Evolutionary conservation across 2,888 invertebrate species (phyloP), one percentile per base, ranked within the genome.

Genomic region (Chelonus formosanus): DNA sequence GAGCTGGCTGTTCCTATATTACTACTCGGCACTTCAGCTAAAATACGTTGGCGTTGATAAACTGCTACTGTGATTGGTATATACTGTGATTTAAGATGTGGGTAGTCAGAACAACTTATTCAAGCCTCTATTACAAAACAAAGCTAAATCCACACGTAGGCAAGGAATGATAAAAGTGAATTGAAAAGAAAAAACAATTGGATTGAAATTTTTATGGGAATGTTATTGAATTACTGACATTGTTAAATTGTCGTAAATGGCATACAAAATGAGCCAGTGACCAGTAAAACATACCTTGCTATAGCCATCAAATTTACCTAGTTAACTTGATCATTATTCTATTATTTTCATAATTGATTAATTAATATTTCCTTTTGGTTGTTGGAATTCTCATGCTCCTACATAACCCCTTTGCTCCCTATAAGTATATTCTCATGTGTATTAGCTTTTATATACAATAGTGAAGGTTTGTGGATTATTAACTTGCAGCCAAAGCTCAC

Each of bases 31-130:
- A 32, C 52, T 32, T 40, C 40, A 40, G 6, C 40, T 52, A 52
- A 34, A 52, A 52, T 8, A 52, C 52, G 31, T 52, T 52, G 52
- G 52, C 52, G 34, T 31, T 52, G 52, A 52, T 52, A 52, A 52
- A 52, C 52, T 52, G 34, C 52, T 52, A 32, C 32, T 52, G 31
- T 32, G 52, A 52, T 52, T 52, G 52, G 32, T 52, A 32, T 52
- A 6, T 32, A 52, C 52, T 32, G 8, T 52, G 52, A 52, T 52
- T 52, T 52, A 52, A 34, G 31, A 52, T 34, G 31, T 32, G 48
- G 52, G 7, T 32, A 52, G 52, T 52, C 32, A 32, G 5, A 52
- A 52, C 34, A 52, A 52, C 52, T 52, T 52, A 32, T 34, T 52
- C 32, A 32, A 48, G 7, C 52, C 8, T 8, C 31, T 52, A 32